These are phyloP conservation scores for Mionectes olivaceus DNA, from an alignment of 2,797 vertebrate species.

Conservation along the genomic window DNA sequence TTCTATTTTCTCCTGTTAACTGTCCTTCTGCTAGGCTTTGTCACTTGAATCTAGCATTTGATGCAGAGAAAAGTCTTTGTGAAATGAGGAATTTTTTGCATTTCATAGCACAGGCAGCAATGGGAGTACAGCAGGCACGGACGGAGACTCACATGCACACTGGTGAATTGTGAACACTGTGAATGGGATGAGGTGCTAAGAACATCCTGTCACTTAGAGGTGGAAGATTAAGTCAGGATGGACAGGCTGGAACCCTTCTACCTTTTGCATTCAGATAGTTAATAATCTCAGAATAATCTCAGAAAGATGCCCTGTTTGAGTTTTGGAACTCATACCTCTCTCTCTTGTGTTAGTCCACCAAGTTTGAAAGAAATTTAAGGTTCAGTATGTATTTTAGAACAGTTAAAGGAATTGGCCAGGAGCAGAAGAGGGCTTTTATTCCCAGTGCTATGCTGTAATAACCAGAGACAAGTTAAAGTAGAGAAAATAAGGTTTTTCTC, in stretches of 20 bases:
- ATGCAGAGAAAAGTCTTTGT: not conserved
- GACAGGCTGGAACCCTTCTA: not conserved
- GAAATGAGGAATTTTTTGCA: not conserved
- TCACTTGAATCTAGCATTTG: not conserved
- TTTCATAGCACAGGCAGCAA: not conserved
- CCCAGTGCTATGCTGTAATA: not conserved
- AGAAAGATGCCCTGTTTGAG: not conserved
- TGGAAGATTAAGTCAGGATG: not conserved
- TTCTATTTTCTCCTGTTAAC: not conserved
- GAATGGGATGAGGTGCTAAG: not conserved
- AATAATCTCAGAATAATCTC: not conserved
- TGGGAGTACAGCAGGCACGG: not conserved
- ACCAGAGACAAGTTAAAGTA: not conserved
- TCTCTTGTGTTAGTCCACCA: not conserved
- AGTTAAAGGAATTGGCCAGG: not conserved
- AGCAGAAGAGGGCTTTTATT: not conserved
- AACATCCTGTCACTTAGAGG: not conserved
- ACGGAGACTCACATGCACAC: not conserved
- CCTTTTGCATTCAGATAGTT: not conserved
- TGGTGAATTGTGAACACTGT: not conserved
- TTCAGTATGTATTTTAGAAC: not conserved
- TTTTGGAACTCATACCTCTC: not conserved
- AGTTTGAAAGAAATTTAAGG: not conserved
- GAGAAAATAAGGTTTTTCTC: not conserved
- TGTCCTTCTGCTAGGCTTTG: not conserved